These are phyloP conservation scores for Beaufortia kweichowensis DNA, from an alignment of 2,113 vertebrate species.

Conservation along the genomic window DNA sequence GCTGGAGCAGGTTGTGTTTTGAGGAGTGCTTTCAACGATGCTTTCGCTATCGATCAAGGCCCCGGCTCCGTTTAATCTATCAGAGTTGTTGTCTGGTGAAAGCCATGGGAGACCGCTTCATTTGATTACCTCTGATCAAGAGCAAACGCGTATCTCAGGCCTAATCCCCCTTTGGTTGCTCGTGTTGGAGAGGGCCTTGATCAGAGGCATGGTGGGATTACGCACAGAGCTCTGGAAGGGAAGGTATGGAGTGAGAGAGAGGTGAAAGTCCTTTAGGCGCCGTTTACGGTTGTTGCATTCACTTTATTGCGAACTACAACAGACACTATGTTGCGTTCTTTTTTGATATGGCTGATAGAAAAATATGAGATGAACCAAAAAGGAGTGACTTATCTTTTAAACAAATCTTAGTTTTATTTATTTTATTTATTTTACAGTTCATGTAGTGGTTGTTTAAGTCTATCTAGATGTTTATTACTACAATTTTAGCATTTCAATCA, in stretches of 20 bases:
- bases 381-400: background rate
- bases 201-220: conserved; percentile 51
- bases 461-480: too few relatives aligned
- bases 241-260: background rate
- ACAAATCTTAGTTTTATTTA: too few relatives aligned
- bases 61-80: conserved; percentile 64
- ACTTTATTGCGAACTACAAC: background rate
- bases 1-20: conserved; percentile 52
- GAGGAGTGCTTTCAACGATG: conserved; percentile 58
- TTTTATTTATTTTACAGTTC: too few relatives aligned
- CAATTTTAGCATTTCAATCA: too few relatives aligned
- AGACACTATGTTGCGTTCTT: too few relatives aligned
- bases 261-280: background rate
- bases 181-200: conserved; percentile 14
- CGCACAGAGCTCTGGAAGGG: conserved; percentile 19
- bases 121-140: conserved; percentile 53
- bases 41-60: conserved; percentile 62
- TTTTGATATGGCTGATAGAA: too few relatives aligned
- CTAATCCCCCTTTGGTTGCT: background rate
- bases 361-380: background rate
- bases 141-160: conserved; percentile 29
- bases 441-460: too few relatives aligned
- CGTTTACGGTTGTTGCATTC: background rate
- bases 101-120: conserved; percentile 54
- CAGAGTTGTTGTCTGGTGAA: conserved; percentile 55